phyloP scores from a whole-genome alignment of 64 coral and sea anemone species.

The Dendrophyllia cribrosa region DNA sequence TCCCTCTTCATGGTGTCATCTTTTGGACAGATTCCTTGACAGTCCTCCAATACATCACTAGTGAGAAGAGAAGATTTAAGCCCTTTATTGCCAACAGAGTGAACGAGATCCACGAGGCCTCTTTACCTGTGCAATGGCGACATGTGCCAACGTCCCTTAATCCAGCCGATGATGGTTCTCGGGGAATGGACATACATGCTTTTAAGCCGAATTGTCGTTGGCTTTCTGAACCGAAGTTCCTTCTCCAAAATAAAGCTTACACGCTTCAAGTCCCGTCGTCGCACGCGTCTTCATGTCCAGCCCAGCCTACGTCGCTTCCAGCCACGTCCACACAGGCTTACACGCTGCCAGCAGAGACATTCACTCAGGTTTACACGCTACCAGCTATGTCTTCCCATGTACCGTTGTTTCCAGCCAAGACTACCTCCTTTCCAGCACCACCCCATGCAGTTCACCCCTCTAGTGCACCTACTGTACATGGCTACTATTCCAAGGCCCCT shows the following conservation, averaged over 20 bases:
- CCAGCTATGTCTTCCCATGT: no score
- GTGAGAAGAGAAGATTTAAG: slow-evolving; percentile 25
- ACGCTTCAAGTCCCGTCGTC: no score
- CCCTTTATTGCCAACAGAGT: slow-evolving; percentile 55
- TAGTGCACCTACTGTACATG: no score
- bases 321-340: no score
- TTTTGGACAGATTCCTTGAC: slow-evolving; percentile 45
- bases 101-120: slow-evolving; percentile 8
- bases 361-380: no score
- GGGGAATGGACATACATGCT: neutral
- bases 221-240: slow-evolving; percentile 37
- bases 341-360: no score
- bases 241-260: neutral
- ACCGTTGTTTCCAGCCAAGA: no score
- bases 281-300: no score
- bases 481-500: no score
- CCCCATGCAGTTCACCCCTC: no score
- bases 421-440: no score
- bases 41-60: slow-evolving; percentile 17
- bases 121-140: slow-evolving; percentile 29
- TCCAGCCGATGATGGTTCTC: slow-evolving; percentile 14
- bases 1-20: slow-evolving; percentile 1
- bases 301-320: no score
- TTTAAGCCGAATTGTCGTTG: slow-evolving; percentile 22
- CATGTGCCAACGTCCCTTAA: neutral